Evolutionary conservation across 2,888 invertebrate species (phyloP), one percentile per base, ranked within the genome.

Genomic region (Volucella bombylans): DNA sequence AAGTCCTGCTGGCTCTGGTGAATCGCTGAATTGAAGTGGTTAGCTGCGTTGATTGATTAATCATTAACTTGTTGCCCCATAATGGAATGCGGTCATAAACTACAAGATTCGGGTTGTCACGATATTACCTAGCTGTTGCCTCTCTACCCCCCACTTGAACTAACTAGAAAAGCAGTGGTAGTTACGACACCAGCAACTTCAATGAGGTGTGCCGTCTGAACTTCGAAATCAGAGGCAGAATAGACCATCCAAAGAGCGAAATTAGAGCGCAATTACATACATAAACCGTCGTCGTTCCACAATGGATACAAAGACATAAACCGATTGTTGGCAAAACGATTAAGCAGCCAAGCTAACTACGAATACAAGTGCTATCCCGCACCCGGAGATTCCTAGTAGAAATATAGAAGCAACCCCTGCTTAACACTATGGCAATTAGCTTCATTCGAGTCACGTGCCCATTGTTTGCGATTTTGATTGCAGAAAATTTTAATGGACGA

Each of bases 381-480:
- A 38, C 61, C 65, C 59, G 72, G 68, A 38, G 31, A 52, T 1
- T 10, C 31, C 14, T 43, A 59, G 50, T 64, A 69, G 41, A 31
- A 31, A 31, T 31, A 31, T 31, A 31, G 54, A 43, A 52, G 39
- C 79, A 69, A 62, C 76, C 82, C 71, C 74, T 72, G 72, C 67
- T 86, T 87, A 86, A 86, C 87, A 87, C 87, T 81, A 80, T 79
- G 79, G 86, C 87, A 88, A 88, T 88, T 88, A 88, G 87, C 87
- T 87, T 87, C 87, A 87, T 87, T 82, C 86, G 86, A 87, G 87
- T 85, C 88, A 88, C 88, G 87, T 87, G 87, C 86, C 83, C 82
- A 87, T 88, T 88, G 88, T 88, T 87, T 87, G 87, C 86, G 86
- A 86, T 87, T 86, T 82, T 86, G 87, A 87, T 87, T 87, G 87